phyloP scores from a whole-genome alignment of 2,113 vertebrate species.

The Zosterops japonicus region DNA sequence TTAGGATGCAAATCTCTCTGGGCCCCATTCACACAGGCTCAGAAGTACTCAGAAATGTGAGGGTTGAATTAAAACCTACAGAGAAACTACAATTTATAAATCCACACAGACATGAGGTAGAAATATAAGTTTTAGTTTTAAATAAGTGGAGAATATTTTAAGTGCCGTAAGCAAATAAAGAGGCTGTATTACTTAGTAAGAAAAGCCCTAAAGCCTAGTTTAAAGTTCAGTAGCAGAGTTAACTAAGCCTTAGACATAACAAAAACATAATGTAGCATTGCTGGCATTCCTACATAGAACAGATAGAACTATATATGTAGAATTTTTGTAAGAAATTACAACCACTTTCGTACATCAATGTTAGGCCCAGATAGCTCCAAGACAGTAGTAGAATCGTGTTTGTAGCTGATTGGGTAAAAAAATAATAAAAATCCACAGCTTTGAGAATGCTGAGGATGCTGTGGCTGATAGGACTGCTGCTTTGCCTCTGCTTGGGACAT shows the following conservation, averaged over 20 bases:
- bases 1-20: background rate
- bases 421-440: background rate
- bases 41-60: background rate
- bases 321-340: background rate
- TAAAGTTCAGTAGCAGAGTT: background rate
- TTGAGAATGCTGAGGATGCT: background rate
- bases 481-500: background rate
- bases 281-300: background rate
- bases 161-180: background rate
- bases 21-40: background rate
- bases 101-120: background rate
- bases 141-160: background rate
- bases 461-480: background rate
- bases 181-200: background rate
- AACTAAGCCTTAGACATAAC: background rate
- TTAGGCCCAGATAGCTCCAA: background rate
- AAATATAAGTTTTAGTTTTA: background rate
- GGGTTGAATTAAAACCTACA: background rate
- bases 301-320: background rate
- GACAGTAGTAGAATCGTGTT: background rate
- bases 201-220: background rate
- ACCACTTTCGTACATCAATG: background rate
- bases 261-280: background rate
- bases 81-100: background rate
- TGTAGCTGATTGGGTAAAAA: background rate